Conservation (phyloP, 1,140 invertebrate genomes). For the Bombus fervidus region DNA sequence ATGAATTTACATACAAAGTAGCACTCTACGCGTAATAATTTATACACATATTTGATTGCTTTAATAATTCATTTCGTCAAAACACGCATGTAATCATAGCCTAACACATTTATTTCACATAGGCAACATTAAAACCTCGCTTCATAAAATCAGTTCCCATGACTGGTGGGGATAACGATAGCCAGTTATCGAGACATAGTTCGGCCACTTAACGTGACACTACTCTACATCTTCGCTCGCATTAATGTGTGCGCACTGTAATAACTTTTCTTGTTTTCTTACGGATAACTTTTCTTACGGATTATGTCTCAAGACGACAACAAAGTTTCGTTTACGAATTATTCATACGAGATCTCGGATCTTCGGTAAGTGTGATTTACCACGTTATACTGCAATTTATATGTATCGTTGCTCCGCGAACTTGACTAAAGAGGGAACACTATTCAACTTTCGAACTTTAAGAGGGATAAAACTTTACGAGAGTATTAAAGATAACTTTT, state of each 20-base stretch:
- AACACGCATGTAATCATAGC: too few species aligned
- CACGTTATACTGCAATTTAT: neutral
- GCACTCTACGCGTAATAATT: neutral
- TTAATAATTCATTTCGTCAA: neutral
- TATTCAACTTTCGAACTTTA: neutral
- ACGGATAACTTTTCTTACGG: neutral
- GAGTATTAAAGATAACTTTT: neutral
- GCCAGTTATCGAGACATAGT: neutral
- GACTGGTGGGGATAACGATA: neutral
- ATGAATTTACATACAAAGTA: too few species aligned
- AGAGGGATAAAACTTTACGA: neutral
- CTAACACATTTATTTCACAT: neutral
- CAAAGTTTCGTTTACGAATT: neutral
- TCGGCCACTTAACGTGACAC: neutral
- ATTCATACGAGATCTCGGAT: neutral
- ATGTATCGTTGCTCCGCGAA: neutral
- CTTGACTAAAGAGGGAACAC: neutral
- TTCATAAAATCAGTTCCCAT: neutral
- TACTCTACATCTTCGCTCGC: neutral
- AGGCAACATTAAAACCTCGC: neutral
- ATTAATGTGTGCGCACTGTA: constrained; percentile 6
- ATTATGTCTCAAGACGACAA: neutral
- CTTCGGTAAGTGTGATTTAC: neutral
- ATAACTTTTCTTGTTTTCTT: neutral
- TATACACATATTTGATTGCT: neutral